Evolutionary conservation across 2,888 invertebrate genomes (phyloP).

Genomic region (Noctua pronuba): DNA sequence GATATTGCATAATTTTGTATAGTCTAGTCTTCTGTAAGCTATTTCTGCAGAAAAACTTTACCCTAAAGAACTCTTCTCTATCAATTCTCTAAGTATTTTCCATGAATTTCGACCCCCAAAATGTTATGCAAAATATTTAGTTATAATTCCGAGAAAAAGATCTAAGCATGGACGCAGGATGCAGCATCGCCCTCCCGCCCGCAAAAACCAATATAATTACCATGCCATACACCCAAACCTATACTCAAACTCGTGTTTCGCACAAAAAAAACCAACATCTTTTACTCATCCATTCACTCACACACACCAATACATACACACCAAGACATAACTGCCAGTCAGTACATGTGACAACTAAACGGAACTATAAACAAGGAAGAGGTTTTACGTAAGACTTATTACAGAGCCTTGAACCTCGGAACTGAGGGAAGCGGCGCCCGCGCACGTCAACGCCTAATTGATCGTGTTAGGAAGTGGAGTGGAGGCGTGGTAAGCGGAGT

Average conservation of each 20-base stretch:
- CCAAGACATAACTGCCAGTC: constrained; percentile 5
- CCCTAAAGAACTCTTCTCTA: neutral
- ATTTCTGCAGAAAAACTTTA: neutral
- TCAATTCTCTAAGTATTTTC: neutral
- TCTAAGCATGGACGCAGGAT: too few relatives aligned
- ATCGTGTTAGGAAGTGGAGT: constrained; percentile 50
- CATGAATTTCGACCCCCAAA: neutral
- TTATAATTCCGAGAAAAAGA: too few relatives aligned
- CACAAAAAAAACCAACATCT: neutral
- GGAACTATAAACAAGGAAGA: constrained; percentile 51
- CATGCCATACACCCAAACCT: too few relatives aligned
- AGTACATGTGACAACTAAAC: constrained; percentile 45
- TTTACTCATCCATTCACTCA: neutral
- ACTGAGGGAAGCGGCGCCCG: constrained; percentile 62
- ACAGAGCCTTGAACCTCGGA: constrained; percentile 76
- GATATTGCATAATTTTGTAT: neutral
- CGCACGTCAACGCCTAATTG: constrained; percentile 58
- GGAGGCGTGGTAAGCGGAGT: constrained; percentile 26
- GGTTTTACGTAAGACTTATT: constrained; percentile 50
- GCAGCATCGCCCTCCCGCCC: too few relatives aligned
- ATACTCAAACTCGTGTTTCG: too few relatives aligned
- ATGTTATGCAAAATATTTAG: too few relatives aligned
- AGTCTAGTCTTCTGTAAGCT: neutral
- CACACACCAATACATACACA: neutral
- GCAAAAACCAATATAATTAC: too few relatives aligned